phyloP scores from a whole-genome alignment of 2,797 vertebrate genomes.

The Epinephelus malabaricus region DNA sequence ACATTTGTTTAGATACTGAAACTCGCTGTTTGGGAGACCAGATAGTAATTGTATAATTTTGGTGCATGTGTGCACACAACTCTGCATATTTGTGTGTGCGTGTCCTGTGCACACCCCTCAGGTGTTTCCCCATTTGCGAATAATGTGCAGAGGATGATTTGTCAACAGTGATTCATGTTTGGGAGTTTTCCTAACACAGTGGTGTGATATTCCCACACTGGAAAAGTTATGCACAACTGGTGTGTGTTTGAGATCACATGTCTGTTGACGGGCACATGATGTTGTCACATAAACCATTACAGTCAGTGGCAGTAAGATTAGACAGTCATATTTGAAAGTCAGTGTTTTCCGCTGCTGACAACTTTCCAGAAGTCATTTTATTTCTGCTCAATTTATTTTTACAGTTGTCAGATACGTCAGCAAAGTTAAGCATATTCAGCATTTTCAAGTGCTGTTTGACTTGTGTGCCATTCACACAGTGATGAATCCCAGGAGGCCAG shows the following conservation, averaged over 20 bases:
- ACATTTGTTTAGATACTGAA: constrained; percentile 6
- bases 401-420: not conserved
- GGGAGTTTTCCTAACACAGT: constrained; percentile 6
- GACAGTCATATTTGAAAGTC: constrained; percentile 3
- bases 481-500: not conserved
- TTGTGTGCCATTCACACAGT: not conserved
- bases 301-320: not conserved
- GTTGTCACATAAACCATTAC: not conserved
- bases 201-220: not conserved
- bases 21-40: not conserved
- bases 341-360: not conserved
- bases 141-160: constrained; percentile 15
- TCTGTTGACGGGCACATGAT: constrained; percentile 1
- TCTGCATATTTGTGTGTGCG: not conserved
- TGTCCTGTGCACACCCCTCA: not conserved
- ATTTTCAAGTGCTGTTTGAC: not conserved
- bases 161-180: constrained; percentile 6
- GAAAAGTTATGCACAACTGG: not conserved
- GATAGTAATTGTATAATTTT: not conserved
- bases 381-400: constrained; percentile 1
- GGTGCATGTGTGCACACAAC: not conserved
- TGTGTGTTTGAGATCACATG: constrained; percentile 11
- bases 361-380: not conserved
- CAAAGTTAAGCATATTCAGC: constrained; percentile 1
- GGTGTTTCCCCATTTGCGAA: constrained; percentile 31